Evolutionary conservation across 2,113 vertebrate genomes (phyloP).

Genomic region (Plectropomus leopardus): DNA sequence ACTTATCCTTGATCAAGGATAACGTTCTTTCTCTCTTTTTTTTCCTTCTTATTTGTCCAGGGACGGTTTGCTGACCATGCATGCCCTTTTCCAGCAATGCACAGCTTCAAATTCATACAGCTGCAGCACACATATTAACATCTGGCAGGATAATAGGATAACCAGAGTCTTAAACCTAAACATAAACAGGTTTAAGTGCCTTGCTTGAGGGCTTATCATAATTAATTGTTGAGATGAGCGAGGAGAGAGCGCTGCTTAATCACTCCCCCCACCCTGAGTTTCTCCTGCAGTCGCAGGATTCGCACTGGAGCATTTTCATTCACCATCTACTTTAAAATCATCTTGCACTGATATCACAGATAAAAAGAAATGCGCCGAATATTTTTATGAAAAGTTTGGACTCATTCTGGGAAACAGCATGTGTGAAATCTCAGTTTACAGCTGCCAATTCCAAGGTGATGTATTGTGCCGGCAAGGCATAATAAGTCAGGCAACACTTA

Average conservation of each 20-base stretch:
- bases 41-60: constrained; percentile 31
- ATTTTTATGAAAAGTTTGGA: background rate
- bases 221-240: constrained; percentile 66
- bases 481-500: constrained; percentile 27
- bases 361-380: background rate
- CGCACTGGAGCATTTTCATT: constrained; percentile 22
- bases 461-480: constrained; percentile 10
- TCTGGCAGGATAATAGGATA: constrained; percentile 51
- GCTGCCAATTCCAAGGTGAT: constrained; percentile 4
- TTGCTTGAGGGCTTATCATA: constrained; percentile 63
- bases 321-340: constrained; percentile 18
- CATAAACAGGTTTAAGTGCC: constrained; percentile 61
- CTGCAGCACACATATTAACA: constrained; percentile 32
- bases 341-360: background rate
- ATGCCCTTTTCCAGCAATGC: constrained; percentile 27
- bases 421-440: constrained; percentile 17
- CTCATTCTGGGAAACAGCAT: background rate
- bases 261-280: constrained; percentile 31
- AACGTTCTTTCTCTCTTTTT: constrained; percentile 14
- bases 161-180: constrained; percentile 62
- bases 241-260: constrained; percentile 47
- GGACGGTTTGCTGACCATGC: constrained; percentile 66
- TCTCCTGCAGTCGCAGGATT: constrained; percentile 24
- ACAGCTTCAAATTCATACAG: constrained; percentile 2
- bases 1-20: constrained; percentile 72